phyloP scores from a whole-genome alignment of 2,888 invertebrate genomes.

The Steinernema carpocapsae region DNA sequence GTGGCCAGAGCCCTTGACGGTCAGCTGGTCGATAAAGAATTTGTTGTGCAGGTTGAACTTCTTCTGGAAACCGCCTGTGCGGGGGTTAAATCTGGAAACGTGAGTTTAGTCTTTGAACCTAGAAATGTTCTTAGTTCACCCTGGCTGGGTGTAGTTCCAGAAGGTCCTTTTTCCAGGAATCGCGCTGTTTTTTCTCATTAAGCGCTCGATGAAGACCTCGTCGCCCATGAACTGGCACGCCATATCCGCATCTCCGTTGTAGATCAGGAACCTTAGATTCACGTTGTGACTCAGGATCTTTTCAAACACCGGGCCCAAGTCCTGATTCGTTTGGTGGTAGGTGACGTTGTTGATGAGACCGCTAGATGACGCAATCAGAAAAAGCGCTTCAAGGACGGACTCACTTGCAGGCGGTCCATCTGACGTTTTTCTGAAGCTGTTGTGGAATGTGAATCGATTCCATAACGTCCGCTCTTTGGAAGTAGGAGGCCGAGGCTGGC shows the following conservation, averaged over 20 bases:
- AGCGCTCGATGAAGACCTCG: conserved; percentile 63
- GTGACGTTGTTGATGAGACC: conserved; percentile 16
- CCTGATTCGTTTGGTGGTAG: conserved; percentile 14
- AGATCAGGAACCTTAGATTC: conserved; percentile 52
- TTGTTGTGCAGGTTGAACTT: not conserved
- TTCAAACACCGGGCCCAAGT: conserved; percentile 24
- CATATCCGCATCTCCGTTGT: conserved; percentile 60
- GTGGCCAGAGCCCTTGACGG: conserved; percentile 70
- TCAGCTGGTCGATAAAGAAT: conserved; percentile 38
- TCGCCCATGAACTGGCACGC: conserved; percentile 66
- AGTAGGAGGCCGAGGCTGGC: not conserved
- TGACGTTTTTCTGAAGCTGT: conserved; percentile 1
- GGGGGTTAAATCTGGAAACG: not conserved
- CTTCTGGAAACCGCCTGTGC: conserved; percentile 17
- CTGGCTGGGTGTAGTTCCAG: not conserved
- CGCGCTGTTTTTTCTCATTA: conserved; percentile 43
- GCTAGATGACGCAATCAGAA: conserved; percentile 33
- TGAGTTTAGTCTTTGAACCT: no score
- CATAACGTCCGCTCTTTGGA: conserved; percentile 17
- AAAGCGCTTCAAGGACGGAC: not conserved
- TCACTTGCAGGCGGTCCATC: conserved; percentile 36
- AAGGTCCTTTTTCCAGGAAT: not conserved
- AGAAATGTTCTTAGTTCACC: not conserved
- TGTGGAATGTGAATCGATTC: conserved; percentile 2
- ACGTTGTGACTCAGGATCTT: not conserved